Conservation (phyloP, 2,113 vertebrate genomes). For the Oryzias woworae region DNA sequence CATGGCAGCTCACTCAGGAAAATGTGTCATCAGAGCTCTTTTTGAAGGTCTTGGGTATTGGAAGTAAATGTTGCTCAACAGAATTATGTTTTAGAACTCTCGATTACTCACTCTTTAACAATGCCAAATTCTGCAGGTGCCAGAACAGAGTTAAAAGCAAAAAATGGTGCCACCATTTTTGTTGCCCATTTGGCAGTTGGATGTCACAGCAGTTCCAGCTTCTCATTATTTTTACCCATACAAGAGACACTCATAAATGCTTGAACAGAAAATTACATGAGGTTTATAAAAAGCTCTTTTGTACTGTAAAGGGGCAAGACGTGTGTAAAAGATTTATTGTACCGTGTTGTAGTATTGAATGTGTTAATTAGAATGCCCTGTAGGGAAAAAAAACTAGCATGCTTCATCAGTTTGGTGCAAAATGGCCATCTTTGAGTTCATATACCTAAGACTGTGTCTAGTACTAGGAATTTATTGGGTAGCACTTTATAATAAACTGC, state of each 20-base stretch:
- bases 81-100: conserved; percentile 35
- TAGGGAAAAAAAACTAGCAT: conserved; percentile 23
- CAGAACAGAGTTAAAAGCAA: conserved; percentile 16
- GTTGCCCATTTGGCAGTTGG: conserved; percentile 23
- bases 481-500: too few relatives aligned
- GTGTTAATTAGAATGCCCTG: conserved; percentile 58
- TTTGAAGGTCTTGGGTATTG: conserved; percentile 34
- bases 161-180: conserved; percentile 12
- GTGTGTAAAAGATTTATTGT: conserved; percentile 39
- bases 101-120: conserved; percentile 21
- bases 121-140: conserved; percentile 29
- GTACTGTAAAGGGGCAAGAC: not conserved
- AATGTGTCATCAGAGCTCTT: conserved; percentile 31
- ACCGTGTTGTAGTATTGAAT: conserved; percentile 50
- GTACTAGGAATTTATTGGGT: too few relatives aligned
- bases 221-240: conserved; percentile 21
- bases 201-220: conserved; percentile 17
- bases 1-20: conserved; percentile 33
- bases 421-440: conserved; percentile 28
- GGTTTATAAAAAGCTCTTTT: not conserved
- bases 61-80: conserved; percentile 30
- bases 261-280: conserved; percentile 4
- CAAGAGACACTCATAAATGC: conserved; percentile 11
- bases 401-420: conserved; percentile 29
- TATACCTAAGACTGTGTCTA: not conserved